Conservation (phyloP, 2,888 invertebrate genomes). For the Oxytorus armatus region DNA sequence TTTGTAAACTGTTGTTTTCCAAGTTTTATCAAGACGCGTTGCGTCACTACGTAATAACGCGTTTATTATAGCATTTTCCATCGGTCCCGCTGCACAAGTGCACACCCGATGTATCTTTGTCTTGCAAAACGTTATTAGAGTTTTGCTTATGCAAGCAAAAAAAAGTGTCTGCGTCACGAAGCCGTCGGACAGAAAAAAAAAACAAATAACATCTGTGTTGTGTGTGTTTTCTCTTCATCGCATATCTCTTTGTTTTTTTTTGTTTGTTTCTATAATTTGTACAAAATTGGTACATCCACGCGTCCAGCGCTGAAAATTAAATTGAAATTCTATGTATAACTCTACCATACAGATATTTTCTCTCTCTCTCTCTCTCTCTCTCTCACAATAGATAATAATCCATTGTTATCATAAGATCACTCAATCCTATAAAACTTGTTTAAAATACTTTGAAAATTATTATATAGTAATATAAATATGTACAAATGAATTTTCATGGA, state of each 20-base stretch:
- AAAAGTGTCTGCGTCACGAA: conserved; percentile 5
- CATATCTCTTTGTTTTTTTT: conserved; percentile 17
- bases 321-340: neutral
- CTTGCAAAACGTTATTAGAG: too few relatives aligned
- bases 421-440: conserved; percentile 18
- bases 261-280: conserved; percentile 45
- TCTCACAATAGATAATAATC: neutral
- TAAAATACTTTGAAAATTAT: conserved; percentile 7
- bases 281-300: conserved; percentile 59
- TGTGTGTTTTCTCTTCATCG: conserved; percentile 14
- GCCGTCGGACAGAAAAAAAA: conserved; percentile 2
- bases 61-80: too few relatives aligned
- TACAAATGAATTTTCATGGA: conserved; percentile 2
- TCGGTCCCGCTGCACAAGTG: too few relatives aligned
- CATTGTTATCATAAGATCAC: neutral
- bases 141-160: conserved; percentile 5
- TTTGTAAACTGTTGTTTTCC: conserved; percentile 21
- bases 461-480: conserved; percentile 6
- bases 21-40: conserved; percentile 13
- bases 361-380: neutral
- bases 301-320: conserved; percentile 57
- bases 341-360: too few relatives aligned
- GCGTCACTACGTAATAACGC: conserved; percentile 13
- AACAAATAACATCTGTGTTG: conserved; percentile 19
- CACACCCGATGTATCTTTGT: too few relatives aligned